Base-by-base conservation (phyloP, 2,113 vertebrate genomes). In the Strix aluco region DNA sequence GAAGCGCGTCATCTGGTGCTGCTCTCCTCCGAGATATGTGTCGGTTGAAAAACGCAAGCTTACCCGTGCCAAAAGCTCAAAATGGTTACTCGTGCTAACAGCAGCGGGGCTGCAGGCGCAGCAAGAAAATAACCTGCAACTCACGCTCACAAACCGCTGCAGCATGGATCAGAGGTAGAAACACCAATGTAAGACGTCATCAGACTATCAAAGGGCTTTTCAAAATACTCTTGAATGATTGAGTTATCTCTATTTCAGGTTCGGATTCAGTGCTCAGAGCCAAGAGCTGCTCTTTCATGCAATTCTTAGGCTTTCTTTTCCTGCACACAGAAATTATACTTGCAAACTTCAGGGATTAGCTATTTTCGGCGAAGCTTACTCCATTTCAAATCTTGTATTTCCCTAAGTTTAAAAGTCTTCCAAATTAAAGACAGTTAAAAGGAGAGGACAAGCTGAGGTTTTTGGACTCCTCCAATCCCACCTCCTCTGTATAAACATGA, bases 401-500 rank as follows among this genome's bases (percentile, higher is more conserved):
- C 40, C 36, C 17, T 13, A 27, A 36, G 52, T 82, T 40, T 92
- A 47, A 75, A 59, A 79, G 75, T 55, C 40, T 34, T 82, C 11
- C 23, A 67, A 86, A 67, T 38, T 63, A 40, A 61, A 88, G 62
- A 1, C 11, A 47, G 38, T 1, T 72, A 80, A 47, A 61, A 78
- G 55, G 59, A 91, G 62, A 83, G 54, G 54, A 42, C 34, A 34
- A 54, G 57, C 1, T 14, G 88, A 71, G 38, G 20, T 6, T 58
- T 57, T n/a, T 30, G 51, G 74, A 61, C 55, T 61, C 51, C 34
- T 26, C 34, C 5, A 8, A 65, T 15, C 69, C 19, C 6, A n/a
- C 29, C 71, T 52, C 34, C 84, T 46, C 63, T 10, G 1, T 2
- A 10, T 1, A 29, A 67, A 22, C 0, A 0, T 0, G 6, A 86